Percentiles rank a stretch among this genome's conserved stretches.
phyloP scores from a whole-genome alignment of 2,113 vertebrate genomes.

The Channa argus region DNA sequence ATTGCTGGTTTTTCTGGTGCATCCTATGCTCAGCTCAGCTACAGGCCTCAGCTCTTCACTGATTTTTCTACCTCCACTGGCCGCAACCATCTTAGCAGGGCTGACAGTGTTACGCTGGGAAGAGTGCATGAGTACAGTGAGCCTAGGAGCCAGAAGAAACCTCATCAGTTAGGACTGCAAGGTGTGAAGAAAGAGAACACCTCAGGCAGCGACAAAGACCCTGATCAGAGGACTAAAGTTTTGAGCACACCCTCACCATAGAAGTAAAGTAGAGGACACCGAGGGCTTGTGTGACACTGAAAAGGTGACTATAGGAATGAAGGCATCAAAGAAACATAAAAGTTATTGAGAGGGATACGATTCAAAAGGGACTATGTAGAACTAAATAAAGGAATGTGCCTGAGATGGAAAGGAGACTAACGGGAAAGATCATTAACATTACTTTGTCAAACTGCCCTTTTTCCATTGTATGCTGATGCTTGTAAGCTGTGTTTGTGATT shows the following conservation, averaged over 20 bases:
- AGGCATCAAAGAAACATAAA: slow-evolving; percentile 61
- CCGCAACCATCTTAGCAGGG: slow-evolving; percentile 4
- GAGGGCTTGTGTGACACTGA: slow-evolving; percentile 21
- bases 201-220: slow-evolving; percentile 36
- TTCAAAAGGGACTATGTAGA: slow-evolving; percentile 8
- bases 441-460: too few relatives aligned
- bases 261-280: slow-evolving; percentile 17
- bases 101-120: slow-evolving; percentile 10
- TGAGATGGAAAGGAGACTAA: slow-evolving; percentile 15
- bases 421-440: too few relatives aligned
- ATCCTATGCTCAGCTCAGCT: slow-evolving; percentile 38
- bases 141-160: slow-evolving; percentile 12
- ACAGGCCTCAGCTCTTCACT: slow-evolving; percentile 47
- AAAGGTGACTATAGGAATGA: slow-evolving; percentile 43
- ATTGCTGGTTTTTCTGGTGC: slow-evolving; percentile 29
- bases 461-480: too few relatives aligned
- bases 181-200: slow-evolving; percentile 12
- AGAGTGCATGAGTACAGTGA: slow-evolving; percentile 14
- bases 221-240: slow-evolving; percentile 31
- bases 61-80: slow-evolving; percentile 33
- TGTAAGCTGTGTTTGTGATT: too few relatives aligned
- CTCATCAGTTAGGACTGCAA: slow-evolving; percentile 19
- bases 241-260: slow-evolving; percentile 21
- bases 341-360: slow-evolving; percentile 43
- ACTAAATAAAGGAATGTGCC: slow-evolving; percentile 15